A percentile compares a stretch with the other conserved stretches of the same genome.
These are phyloP conservation scores for Ia io DNA, from an alignment of 2,113 vertebrate species.

Conservation along the genomic window DNA sequence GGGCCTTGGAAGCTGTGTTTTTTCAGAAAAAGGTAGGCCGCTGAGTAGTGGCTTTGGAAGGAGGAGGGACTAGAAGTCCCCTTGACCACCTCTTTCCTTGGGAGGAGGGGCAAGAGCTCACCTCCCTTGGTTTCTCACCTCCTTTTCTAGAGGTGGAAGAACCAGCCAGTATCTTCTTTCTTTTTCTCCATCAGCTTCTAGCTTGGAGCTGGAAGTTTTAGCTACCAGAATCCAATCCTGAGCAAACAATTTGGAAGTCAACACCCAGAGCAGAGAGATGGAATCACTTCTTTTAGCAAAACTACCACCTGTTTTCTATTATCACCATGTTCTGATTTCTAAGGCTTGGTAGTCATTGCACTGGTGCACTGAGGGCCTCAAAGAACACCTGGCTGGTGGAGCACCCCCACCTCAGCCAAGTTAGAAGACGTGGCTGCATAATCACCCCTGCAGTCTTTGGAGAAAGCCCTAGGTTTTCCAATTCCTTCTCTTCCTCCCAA, in stretches of 20 bases:
- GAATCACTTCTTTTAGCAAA: background rate
- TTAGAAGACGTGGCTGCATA: background rate
- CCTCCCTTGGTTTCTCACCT: background rate
- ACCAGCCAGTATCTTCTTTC: background rate
- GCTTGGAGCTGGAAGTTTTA: background rate
- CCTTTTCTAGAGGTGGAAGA: background rate
- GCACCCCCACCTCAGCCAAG: background rate
- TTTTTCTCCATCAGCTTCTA: background rate
- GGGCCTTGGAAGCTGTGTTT: background rate
- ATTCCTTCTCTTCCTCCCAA: background rate
- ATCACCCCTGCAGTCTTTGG: background rate
- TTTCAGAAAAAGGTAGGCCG: background rate
- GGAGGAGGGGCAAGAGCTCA: background rate
- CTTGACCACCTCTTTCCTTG: background rate
- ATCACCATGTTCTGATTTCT: background rate
- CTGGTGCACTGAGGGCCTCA: background rate
- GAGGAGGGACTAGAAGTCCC: background rate
- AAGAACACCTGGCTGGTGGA: background rate
- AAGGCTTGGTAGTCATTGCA: background rate
- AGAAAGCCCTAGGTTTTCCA: background rate
- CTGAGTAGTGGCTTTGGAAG: conserved; percentile 18
- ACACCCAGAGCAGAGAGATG: background rate
- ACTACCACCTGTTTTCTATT: background rate
- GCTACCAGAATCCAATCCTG: background rate
- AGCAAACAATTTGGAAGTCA: background rate